phyloP scores from a whole-genome alignment of 2,888 invertebrate species.

The Agonopterix alstromeriana region DNA sequence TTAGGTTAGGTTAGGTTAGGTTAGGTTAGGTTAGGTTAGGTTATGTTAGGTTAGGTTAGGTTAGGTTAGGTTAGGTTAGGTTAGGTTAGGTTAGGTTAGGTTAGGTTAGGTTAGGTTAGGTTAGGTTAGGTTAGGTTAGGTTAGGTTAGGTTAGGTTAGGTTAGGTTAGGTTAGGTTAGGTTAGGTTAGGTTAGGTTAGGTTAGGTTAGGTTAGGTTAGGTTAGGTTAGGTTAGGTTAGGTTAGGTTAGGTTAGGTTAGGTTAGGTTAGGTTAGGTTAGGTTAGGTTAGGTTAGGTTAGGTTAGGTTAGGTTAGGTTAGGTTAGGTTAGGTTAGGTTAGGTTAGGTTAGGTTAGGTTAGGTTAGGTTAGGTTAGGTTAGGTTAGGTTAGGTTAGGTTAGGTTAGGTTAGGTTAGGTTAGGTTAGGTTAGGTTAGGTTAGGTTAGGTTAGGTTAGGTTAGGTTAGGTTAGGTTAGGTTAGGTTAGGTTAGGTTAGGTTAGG shows the following conservation, averaged over 20 bases:
- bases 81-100: constrained; percentile 9
- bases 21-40: constrained; percentile 10
- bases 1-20: constrained; percentile 20
- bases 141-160: constrained; percentile 18
- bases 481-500: constrained; percentile 9
- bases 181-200: constrained; percentile 9
- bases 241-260: constrained; percentile 18
- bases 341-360: constrained; percentile 18
- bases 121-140: constrained; percentile 10
- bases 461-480: constrained; percentile 19
- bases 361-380: constrained; percentile 19
- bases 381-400: constrained; percentile 9
- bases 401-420: constrained; percentile 20
- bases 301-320: constrained; percentile 20
- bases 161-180: constrained; percentile 19
- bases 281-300: constrained; percentile 9
- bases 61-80: constrained; percentile 19
- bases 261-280: constrained; percentile 19
- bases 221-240: constrained; percentile 10
- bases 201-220: constrained; percentile 20
- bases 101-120: constrained; percentile 20
- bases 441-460: constrained; percentile 18
- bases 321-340: constrained; percentile 10
- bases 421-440: constrained; percentile 10
- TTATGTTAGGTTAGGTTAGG: constrained; percentile 18